Evolutionary conservation across 1,140 invertebrate genomes (phyloP).

Genomic region (Drosophila kurseongensis): DNA sequence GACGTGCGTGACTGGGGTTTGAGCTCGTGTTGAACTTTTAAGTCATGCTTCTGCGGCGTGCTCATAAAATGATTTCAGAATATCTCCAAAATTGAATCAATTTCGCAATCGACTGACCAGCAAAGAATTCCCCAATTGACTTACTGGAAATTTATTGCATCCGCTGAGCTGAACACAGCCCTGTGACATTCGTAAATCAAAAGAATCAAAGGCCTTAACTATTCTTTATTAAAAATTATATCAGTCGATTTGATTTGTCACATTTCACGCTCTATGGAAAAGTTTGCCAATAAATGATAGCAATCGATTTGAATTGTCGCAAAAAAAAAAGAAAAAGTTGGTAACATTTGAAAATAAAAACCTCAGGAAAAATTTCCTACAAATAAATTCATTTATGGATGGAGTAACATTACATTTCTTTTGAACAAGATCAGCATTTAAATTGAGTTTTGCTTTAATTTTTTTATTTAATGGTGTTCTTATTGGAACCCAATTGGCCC

Average conservation of each 20-base stretch:
- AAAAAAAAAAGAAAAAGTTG: no score
- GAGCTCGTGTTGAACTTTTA: conserved; percentile 29
- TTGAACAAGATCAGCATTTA: not conserved
- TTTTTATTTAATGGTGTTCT: not conserved
- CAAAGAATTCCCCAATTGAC: conserved; percentile 58
- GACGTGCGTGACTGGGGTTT: conserved; percentile 57
- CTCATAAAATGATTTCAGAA: conserved; percentile 23
- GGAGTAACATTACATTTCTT: not conserved
- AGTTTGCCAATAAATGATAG: conserved; percentile 16
- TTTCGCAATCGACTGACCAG: conserved; percentile 27
- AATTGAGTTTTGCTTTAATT: not conserved
- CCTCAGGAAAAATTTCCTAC: no score
- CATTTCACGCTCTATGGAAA: conserved; percentile 19
- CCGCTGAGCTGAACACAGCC: conserved; percentile 7
- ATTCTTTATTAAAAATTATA: conserved; percentile 61
- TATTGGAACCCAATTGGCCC: conserved; percentile 36
- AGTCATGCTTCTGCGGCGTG: conserved; percentile 27
- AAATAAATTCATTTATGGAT: not conserved
- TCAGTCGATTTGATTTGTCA: conserved; percentile 42
- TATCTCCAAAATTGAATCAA: conserved; percentile 26
- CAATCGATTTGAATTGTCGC: not conserved
- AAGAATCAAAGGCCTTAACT: conserved; percentile 46
- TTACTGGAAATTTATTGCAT: conserved; percentile 42
- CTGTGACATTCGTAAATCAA: conserved; percentile 45
- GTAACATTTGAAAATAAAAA: no score